Evolutionary conservation across 2,888 invertebrate species (phyloP).

Genomic region (Machimus rusticus): DNA sequence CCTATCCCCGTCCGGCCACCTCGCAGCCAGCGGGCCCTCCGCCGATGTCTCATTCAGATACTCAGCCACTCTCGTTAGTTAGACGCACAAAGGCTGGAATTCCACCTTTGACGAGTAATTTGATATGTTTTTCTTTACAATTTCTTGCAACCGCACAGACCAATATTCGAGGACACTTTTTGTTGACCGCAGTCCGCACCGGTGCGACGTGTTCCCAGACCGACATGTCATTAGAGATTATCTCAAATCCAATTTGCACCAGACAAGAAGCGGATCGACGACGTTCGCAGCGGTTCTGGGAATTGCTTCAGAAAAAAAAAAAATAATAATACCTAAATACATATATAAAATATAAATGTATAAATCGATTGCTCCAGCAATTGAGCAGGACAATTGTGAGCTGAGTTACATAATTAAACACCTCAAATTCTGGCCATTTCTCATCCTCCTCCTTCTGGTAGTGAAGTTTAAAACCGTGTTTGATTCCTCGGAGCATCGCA

Average conservation of each 20-base stretch:
- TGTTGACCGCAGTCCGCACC: neutral
- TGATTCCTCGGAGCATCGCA: neutral
- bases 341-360: neutral
- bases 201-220: neutral
- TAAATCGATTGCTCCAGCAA: neutral
- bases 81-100: neutral
- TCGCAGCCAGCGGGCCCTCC: neutral
- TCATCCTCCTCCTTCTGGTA: neutral
- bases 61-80: neutral
- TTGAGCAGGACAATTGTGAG: neutral
- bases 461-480: neutral
- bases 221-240: constrained; percentile 38
- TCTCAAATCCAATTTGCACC: constrained; percentile 37
- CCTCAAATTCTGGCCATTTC: neutral
- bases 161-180: constrained; percentile 31
- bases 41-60: constrained; percentile 30
- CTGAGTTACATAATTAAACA: neutral
- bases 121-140: constrained; percentile 20
- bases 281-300: neutral
- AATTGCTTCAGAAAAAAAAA: neutral
- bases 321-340: neutral
- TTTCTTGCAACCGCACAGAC: constrained; percentile 17
- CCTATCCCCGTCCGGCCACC: neutral
- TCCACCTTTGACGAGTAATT: constrained; percentile 22
- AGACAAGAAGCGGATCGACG: neutral